Base-by-base conservation (phyloP, 2,113 vertebrate species). In the Scolopax mira region DNA sequence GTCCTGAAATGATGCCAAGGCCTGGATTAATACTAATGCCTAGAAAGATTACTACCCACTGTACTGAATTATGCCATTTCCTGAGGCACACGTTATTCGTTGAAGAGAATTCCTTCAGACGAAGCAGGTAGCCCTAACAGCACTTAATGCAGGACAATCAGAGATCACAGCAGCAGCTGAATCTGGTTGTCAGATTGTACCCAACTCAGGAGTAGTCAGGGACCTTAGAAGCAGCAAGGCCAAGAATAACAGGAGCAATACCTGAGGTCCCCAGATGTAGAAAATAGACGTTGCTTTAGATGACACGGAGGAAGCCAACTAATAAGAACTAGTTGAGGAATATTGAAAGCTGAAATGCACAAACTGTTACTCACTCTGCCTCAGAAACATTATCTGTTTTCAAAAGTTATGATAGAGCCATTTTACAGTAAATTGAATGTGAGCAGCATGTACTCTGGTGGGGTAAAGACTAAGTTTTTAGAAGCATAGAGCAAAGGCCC, bases 391-490 rank as follows among this genome's bases (percentile, higher is more conserved):
- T n/a, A 54, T 57, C 31, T 58, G 11, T 39, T 67, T 42, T 57
- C 25, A 83, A 85, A 91, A 79, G 35, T 58, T 44, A 27, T 6
- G 6, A 58, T 7, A 88, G 54, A 89, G 9, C 7, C 18, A 18
- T 60, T 30, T 72, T 75, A 9, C 1, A 44, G 27, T 7, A 78
- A 73, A 49, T 22, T 17, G 19, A 49, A 70, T 9, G 52, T 31
- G 15, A 79, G 35, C 35, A 85, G n/a, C 18, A 27, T 0, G 0
- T 18, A 33, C 28, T 11, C 11, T 15, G 27, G 17, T 83, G 33
- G 18, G 16, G 16, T 48, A 44, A 91, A 41, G 6, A 17, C 7
- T 13, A 41, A 52, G 8, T 7, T 37, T 93, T 81, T 35, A 73
- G 46, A 14, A 17, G 5, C 10, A 5, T 3, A 35, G 86, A 66